Conservation (phyloP, 2,888 invertebrate genomes). For the Odontomyia ornata region DNA sequence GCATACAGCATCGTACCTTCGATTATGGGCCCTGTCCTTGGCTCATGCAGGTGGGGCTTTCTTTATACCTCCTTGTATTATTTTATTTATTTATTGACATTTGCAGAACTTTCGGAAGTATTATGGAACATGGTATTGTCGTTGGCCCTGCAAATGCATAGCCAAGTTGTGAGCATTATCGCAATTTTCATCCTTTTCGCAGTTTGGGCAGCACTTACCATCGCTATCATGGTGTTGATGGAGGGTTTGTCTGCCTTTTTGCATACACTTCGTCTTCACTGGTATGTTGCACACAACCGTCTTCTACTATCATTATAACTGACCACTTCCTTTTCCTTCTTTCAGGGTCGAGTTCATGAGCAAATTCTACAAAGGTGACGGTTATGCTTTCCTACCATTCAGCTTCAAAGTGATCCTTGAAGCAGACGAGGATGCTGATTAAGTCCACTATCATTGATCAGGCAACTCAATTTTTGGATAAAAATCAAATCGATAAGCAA, state of each 20-base stretch:
- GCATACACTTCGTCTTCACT: slow-evolving; percentile 96
- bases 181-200: slow-evolving; percentile 85
- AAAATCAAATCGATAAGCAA: background rate
- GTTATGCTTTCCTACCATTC: slow-evolving; percentile 86
- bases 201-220: slow-evolving; percentile 89
- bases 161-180: slow-evolving; percentile 74
- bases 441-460: background rate
- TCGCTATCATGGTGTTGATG: slow-evolving; percentile 96
- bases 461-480: background rate
- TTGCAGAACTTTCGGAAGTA: slow-evolving; percentile 83
- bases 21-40: slow-evolving; percentile 94
- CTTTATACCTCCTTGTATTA: background rate
- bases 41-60: slow-evolving; percentile 87
- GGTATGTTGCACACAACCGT: slow-evolving; percentile 67
- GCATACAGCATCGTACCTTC: slow-evolving; percentile 95
- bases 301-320: background rate
- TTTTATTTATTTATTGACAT: background rate
- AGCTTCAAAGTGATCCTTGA: slow-evolving; percentile 80
- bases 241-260: slow-evolving; percentile 99
- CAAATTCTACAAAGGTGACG: slow-evolving; percentile 87
- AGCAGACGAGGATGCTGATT: slow-evolving; percentile 57
- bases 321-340: slow-evolving; percentile 45
- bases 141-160: slow-evolving; percentile 71
- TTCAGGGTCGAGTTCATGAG: slow-evolving; percentile 96
- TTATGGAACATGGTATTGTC: slow-evolving; percentile 92